Conservation (phyloP, 2,888 invertebrate species). For the Allolobophora icterica region DNA sequence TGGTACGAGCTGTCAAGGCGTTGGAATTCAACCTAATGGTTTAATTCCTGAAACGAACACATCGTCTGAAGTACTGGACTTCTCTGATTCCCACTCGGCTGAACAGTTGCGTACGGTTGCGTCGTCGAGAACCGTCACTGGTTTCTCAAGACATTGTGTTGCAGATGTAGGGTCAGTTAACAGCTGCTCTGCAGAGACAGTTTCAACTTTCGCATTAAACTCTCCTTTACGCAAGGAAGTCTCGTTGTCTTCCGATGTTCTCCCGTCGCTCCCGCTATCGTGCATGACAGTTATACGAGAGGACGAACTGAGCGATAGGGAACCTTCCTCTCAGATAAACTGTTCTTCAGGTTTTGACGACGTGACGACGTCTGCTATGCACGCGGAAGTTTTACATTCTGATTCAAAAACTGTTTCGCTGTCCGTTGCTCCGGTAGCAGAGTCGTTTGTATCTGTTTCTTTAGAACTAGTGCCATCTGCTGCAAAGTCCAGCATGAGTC, state of each 20-base stretch:
- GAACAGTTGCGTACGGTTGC: constrained; percentile 3
- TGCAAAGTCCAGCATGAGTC: background rate
- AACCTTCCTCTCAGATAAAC: background rate
- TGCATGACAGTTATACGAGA: background rate
- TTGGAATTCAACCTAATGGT: background rate
- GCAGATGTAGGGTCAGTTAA: background rate
- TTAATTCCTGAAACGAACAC: background rate
- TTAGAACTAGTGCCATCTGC: background rate
- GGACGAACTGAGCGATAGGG: constrained; percentile 8
- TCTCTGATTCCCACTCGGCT: background rate
- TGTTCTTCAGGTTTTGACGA: background rate
- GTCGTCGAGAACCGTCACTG: background rate
- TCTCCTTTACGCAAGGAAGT: constrained; percentile 17
- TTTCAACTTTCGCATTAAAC: background rate
- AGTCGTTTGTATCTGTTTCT: background rate
- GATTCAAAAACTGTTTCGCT: constrained; percentile 4
- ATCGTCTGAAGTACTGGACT: background rate
- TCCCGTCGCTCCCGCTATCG: background rate
- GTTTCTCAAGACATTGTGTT: background rate
- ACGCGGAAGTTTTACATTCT: constrained; percentile 11
- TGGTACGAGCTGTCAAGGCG: background rate
- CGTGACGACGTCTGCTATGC: background rate
- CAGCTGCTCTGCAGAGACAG: background rate
- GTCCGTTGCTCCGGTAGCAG: background rate
- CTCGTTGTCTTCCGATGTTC: background rate